Conservation (phyloP, 2,113 vertebrate species). For the Pionites leucogaster region DNA sequence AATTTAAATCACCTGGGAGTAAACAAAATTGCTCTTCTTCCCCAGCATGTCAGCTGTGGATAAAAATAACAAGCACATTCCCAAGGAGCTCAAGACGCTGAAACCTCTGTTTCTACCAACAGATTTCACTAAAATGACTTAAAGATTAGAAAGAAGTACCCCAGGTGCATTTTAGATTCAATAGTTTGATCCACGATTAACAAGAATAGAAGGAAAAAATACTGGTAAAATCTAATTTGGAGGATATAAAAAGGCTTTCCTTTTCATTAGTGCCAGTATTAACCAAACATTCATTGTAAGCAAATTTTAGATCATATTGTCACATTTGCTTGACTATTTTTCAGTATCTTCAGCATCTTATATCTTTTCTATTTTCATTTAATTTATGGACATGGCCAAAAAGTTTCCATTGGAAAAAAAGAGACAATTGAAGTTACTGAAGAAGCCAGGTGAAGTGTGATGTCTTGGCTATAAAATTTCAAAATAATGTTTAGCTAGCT, state of each 20-base stretch:
- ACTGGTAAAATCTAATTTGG: neutral
- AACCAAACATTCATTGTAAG: neutral
- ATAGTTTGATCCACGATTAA: slow-evolving; percentile 28
- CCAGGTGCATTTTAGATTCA: slow-evolving; percentile 16
- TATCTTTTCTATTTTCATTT: neutral
- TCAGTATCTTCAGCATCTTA: neutral
- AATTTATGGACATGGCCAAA: neutral
- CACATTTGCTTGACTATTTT: neutral
- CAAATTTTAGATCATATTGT: neutral
- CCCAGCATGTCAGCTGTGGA: slow-evolving; percentile 41
- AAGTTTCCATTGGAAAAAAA: neutral
- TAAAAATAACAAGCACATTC: slow-evolving; percentile 74
- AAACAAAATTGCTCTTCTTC: slow-evolving; percentile 82
- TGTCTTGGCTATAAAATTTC: neutral
- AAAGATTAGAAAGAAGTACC: neutral
- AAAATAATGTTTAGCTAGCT: neutral
- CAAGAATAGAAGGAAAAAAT: neutral
- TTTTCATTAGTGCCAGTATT: neutral
- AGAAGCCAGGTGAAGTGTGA: neutral
- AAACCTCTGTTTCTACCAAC: slow-evolving; percentile 43
- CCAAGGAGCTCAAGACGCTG: slow-evolving; percentile 44
- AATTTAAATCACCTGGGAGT: slow-evolving; percentile 86
- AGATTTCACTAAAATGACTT: slow-evolving; percentile 52
- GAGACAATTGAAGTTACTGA: neutral
- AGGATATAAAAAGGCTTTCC: neutral